Evolutionary conservation across 2,888 invertebrate genomes (phyloP).

Genomic region (Euzetes globulus): DNA sequence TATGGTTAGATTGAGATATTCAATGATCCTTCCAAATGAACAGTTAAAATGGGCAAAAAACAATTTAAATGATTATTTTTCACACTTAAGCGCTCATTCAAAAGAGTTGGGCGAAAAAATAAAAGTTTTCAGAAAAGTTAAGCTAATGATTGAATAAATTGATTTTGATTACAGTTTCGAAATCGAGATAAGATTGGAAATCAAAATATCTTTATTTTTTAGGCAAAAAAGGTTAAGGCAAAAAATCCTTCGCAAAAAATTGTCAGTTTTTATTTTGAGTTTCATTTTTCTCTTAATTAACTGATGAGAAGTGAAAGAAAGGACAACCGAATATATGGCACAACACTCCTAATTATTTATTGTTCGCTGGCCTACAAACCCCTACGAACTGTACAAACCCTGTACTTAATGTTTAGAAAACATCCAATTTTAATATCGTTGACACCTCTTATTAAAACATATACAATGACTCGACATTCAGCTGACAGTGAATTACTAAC

Average conservation of each 20-base stretch:
- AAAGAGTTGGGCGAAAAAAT: neutral
- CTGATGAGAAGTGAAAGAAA: constrained; percentile 13
- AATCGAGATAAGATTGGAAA: neutral
- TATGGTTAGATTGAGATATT: neutral
- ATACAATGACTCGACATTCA: constrained; percentile 11
- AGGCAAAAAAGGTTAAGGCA: neutral
- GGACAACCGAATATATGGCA: neutral
- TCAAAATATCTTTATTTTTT: neutral
- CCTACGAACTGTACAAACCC: neutral
- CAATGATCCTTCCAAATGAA: neutral
- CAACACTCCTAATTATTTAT: neutral
- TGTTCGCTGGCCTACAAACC: constrained; percentile 11
- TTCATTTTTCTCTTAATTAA: neutral
- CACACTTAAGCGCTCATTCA: neutral
- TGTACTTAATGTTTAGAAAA: neutral
- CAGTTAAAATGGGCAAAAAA: neutral
- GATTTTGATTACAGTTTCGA: neutral
- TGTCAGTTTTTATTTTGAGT: neutral
- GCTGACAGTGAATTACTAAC: constrained; percentile 4
- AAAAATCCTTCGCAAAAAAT: neutral
- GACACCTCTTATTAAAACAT: constrained; percentile 14
- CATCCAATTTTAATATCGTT: constrained; percentile 3
- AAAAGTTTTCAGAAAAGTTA: neutral
- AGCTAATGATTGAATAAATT: constrained; percentile 6
- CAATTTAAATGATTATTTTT: neutral